Evolutionary conservation across 1,140 invertebrate species (phyloP), one percentile per base, ranked within the genome.

Genomic region (Oryzaephilus surinamensis): DNA sequence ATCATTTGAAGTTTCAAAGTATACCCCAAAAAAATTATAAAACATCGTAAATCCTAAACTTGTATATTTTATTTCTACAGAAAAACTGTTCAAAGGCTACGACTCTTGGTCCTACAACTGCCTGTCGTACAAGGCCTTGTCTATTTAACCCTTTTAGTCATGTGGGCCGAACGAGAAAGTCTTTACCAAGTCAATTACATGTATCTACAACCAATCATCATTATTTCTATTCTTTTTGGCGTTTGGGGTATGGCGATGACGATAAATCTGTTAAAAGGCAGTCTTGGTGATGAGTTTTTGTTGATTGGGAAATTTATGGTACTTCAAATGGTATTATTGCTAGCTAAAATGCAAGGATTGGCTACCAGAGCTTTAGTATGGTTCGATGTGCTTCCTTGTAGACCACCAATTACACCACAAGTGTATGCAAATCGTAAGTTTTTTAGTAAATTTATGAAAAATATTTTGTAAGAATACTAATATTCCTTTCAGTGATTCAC

Each of bases 111-210:
- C 4, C 54, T 77, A n/a, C 73, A 75, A 53, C 62, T 74, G 39
- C 70, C 73, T 1, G 53, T 75, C 8, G 60, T 74, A 16, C 73
- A 75, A 63, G 67, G 58, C 11, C 31, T 74, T 4, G 58, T 74
- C 27, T 74, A 74, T 50, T 54, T 72, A 38, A 56, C 66, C 2
- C 53, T 71, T 11, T 52, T 75, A 8, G 61, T 73, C 2, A 65
- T 77, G 52, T 74, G 72, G 69, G 67, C 73, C 4, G 75, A 77
- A 59, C 67, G 72, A 58, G 66, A 74, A 74, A 70, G 63, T 52
- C 46, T 77, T 33, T 76, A 76, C 43, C 59, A 66, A 50, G 63
- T 69, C 1, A 71, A 67, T 46, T 73, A 75, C 51, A 61, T 69
- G 48, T 78, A 70, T 50, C 52, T 76, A 30, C 73, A 76, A 57